phyloP scores from a whole-genome alignment of 2,113 vertebrate genomes.

The Thamnophis sirtalis region DNA sequence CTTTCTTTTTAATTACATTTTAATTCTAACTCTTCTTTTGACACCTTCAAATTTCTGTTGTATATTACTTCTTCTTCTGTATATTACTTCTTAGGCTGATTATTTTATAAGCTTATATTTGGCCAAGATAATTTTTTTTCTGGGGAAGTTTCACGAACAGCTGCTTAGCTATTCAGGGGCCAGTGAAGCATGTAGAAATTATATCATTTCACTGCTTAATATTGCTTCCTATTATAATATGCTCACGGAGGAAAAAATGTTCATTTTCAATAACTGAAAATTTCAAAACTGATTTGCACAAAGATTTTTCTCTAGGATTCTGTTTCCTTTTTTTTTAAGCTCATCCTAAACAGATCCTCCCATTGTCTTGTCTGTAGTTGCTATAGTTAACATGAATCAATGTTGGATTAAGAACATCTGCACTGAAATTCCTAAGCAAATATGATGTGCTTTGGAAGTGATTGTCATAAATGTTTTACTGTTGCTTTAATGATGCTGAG shows the following conservation, averaged over 20 bases:
- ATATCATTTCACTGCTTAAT: background rate
- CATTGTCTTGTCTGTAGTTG: background rate
- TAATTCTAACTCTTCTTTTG: background rate
- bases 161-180: background rate
- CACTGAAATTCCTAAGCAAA: background rate
- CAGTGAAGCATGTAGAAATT: background rate
- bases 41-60: background rate
- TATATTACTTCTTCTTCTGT: slow-evolving; percentile 10
- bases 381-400: background rate
- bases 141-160: slow-evolving; percentile 21
- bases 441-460: background rate
- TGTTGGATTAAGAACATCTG: background rate
- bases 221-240: slow-evolving; percentile 15
- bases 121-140: background rate
- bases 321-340: background rate
- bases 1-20: slow-evolving; percentile 5
- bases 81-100: background rate
- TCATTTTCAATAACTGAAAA: background rate
- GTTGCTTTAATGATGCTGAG: background rate
- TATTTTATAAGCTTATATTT: background rate
- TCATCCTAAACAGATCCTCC: background rate
- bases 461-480: background rate
- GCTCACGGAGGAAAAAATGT: background rate
- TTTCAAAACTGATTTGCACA: background rate
- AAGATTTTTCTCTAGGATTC: background rate